Base-by-base conservation (phyloP, 2,888 invertebrate species). In the Himalopsyche kuldschensis region DNA sequence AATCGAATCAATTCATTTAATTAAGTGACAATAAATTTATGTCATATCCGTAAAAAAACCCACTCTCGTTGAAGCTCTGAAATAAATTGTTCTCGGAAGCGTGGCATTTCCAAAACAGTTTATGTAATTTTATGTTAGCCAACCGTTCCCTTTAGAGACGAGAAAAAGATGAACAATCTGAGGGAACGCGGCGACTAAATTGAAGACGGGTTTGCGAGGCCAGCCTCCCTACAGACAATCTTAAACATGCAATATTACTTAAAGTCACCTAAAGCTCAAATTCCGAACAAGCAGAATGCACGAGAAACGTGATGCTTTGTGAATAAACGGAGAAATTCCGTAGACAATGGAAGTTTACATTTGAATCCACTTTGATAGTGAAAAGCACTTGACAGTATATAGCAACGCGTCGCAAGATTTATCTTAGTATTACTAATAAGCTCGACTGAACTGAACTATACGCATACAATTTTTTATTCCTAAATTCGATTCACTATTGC, bases 211-310 rank as follows among this genome's bases (percentile, higher is more conserved):
- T 69, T 69, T 69, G 30, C 69, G 20, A 69, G 55, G 35, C 48
- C 24, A 32, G 35, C 31, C 35, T 63, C 35, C 79, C 79, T 79
- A 24, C 55, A 35, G 35, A 55, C 32, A 20, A 32, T 47, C 48
- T 47, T 79, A 77, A 81, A 81, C 81, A 77, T 81, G 81, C 81
- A 77, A 81, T 81, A 81, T 81, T 81, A 81, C 81, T 81, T 81
- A 81, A 55, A 81, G 81, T 81, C 81, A 46, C 80, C 47, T 47
- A 81, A 76, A 77, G 41, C 81, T 77, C 55, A 27, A 78, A 30
- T 35, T 76, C 76, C 32, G 32, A 30, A 75, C 31, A 77, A 75
- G 77, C 55, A 32, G 48, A 48, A 77, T 31, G 81, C 75, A 30
- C 48, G 69, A 35, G 46, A 46, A 47, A 27, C 46, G 79, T n/a